These are phyloP conservation scores for Acrobasis consociella DNA, from an alignment of 2,888 invertebrate species.

Conservation along the genomic window DNA sequence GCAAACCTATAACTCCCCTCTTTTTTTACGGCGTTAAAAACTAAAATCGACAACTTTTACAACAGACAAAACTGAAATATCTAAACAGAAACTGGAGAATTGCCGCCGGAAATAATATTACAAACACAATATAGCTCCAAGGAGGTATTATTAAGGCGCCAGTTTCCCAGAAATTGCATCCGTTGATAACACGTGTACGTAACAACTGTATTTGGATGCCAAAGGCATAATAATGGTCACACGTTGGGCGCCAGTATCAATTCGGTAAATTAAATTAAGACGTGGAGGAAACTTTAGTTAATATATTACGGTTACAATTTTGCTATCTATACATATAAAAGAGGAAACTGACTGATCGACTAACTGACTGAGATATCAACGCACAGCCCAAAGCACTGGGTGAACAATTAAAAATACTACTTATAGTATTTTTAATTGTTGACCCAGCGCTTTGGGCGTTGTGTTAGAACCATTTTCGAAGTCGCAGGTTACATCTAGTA, in stretches of 20 bases:
- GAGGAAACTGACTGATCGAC: too few species aligned
- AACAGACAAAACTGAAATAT: constrained; percentile 6
- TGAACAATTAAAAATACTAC: too few species aligned
- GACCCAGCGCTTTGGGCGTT: too few species aligned
- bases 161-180: constrained; percentile 17
- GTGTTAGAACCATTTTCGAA: too few species aligned
- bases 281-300: background rate
- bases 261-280: constrained; percentile 2
- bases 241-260: background rate
- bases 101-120: background rate
- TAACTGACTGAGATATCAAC: too few species aligned
- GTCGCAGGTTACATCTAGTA: too few species aligned
- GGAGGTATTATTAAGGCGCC: constrained; percentile 4
- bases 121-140: background rate
- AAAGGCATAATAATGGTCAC: constrained; percentile 6
- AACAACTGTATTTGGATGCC: constrained; percentile 22
- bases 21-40: too few species aligned
- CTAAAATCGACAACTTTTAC: background rate
- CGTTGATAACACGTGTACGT: constrained; percentile 35
- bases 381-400: too few species aligned
- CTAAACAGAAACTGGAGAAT: too few species aligned
- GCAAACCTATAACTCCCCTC: too few species aligned
- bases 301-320: background rate
- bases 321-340: background rate
- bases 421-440: too few species aligned